Percentiles rank a stretch among this genome's conserved stretches.
phyloP scores from a whole-genome alignment of 2,113 vertebrate species.

The Manacus vitellinus region DNA sequence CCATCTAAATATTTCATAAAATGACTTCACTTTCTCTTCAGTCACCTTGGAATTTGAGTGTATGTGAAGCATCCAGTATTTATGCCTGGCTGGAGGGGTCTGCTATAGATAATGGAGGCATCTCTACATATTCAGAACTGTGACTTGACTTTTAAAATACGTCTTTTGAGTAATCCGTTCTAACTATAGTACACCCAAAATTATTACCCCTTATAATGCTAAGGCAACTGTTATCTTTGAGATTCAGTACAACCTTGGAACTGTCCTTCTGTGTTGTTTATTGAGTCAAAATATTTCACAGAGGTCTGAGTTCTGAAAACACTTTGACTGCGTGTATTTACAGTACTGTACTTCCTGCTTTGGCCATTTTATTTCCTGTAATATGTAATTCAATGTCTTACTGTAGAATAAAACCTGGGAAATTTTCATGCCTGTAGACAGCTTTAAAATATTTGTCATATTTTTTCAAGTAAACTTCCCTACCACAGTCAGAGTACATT shows the following conservation, averaged over 20 bases:
- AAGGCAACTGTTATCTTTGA: neutral
- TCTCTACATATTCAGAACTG: neutral
- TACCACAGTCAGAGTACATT: neutral
- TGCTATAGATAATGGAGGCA: neutral
- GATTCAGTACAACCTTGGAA: neutral
- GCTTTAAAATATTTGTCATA: neutral
- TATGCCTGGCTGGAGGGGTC: neutral
- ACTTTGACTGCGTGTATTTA: neutral
- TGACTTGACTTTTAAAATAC: neutral
- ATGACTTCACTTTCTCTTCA: neutral
- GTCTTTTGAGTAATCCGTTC: neutral
- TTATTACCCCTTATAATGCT: neutral
- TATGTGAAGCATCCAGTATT: neutral
- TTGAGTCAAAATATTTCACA: neutral
- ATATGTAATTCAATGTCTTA: neutral
- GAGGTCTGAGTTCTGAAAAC: neutral
- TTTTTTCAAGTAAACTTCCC: neutral
- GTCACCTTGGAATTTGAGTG: neutral
- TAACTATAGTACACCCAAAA: neutral
- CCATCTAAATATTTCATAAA: neutral
- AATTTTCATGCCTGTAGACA: neutral
- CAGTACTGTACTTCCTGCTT: neutral
- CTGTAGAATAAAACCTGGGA: neutral
- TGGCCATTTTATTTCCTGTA: neutral
- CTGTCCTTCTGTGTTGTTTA: neutral